Evolutionary conservation across 2,797 vertebrate species (phyloP), one percentile per base, ranked within the genome.

Genomic region (Betta splendens): DNA sequence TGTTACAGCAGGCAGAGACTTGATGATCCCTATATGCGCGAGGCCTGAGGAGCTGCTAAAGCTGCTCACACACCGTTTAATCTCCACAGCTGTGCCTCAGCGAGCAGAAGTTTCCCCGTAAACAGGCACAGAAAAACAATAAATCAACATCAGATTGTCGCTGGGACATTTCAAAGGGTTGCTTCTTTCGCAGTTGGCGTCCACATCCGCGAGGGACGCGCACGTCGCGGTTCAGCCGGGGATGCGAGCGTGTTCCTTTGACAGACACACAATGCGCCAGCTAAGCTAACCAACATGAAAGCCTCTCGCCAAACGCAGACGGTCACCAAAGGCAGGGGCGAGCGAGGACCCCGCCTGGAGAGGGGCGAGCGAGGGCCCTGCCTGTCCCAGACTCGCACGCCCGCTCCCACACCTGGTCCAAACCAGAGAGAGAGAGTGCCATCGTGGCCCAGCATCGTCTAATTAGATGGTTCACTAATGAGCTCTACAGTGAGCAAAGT

Each of bases 381-480:
- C 75, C 84, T 84, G 81, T 72, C 81, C 66, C 44, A 72, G 69
- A 43, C 77, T 73, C 13, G 32, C 66, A 69, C 74, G 64, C 80
- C 79, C 83, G 79, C 81, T 69, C 76, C 58, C 77, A 80, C 86
- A 90, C 89, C 89, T 89, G 18, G 64, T 80, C 77, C 80, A 73
- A 77, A 79, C 51, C 58, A 44, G 40, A 67, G 51, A 56, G 13
- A 39, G 42, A 32, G 38, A 71, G 44, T 83, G 83, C 85, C 85
- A 86, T 87, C 69, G 71, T 83, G 80, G 63, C 84, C 71, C 78
- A 33, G 78, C 73, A 73, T 80, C 56, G 36, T 82, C 84, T 90
- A 91, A 92, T 90, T 85, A 89, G 87, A 91, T 85, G 75, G 78
- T 61, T 75, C 63, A 68, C 88, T 90, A 91, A 92, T 89, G 88